Evolutionary conservation across 2,113 vertebrate genomes (phyloP).

Genomic region (Crotophaga sulcirostris): DNA sequence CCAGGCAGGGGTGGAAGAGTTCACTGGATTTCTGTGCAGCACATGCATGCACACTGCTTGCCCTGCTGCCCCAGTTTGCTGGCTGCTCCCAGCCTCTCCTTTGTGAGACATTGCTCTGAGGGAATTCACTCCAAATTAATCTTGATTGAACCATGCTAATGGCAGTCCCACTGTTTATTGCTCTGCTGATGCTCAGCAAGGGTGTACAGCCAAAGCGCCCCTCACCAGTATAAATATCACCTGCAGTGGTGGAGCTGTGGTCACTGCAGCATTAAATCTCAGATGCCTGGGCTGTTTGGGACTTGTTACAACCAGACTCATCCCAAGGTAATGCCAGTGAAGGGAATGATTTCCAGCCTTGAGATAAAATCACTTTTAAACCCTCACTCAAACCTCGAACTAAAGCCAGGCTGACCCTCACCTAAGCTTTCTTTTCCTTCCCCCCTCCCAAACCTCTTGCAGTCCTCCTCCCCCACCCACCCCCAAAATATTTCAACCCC

Average conservation of each 20-base stretch:
- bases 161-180: background rate
- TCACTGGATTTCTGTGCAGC: fast-evolving
- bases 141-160: background rate
- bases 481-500: background rate
- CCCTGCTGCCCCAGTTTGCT: background rate
- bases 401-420: background rate
- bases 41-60: too few relatives aligned
- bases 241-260: background rate
- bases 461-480: background rate
- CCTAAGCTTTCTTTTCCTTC: background rate
- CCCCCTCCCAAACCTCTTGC: background rate
- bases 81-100: background rate
- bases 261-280: background rate
- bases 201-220: background rate
- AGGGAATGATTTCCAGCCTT: background rate
- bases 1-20: background rate
- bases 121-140: background rate
- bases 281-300: background rate
- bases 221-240: background rate
- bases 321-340: background rate
- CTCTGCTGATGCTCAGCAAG: background rate
- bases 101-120: background rate
- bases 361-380: background rate
- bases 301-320: background rate
- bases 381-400: background rate